Base-by-base conservation (phyloP, 2,888 invertebrate genomes). In the Epistrophe grossulariae region DNA sequence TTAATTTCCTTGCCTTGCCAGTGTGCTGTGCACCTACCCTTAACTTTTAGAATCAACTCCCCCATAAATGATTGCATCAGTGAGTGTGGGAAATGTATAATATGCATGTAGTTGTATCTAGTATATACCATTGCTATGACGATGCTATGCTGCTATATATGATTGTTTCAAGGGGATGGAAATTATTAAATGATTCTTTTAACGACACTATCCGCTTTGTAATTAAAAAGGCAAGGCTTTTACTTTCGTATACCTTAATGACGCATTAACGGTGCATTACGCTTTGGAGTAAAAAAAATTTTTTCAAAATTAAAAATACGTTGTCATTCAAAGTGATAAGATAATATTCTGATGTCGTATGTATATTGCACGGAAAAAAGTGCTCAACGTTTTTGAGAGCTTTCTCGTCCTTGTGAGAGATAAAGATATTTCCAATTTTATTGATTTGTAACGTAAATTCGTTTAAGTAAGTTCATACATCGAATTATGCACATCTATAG, bases 111-210 rank as follows among this genome's bases (percentile, higher is more conserved):
- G 40, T 40, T 55, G n/a, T 15, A n/a, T 15, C n/a, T n/a, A n/a
- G n/a, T 24, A 24, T 24, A 19, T 28, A 24, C 55, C 19, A 57
- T 52, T 79, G 62, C 70, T 71, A 43, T 38, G 17, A 28, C 71
- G 19, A 38, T 38, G 38, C 31, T 31, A 11, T 38, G 9, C 31
- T 38, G 35, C 31, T 31, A 31, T 6, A 4, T 52, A 45, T 48
- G 70, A 72, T 71, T 72, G 60, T 80, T 77, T 72, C 64, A 77
- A 84, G 60, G 66, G 84, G 50, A 80, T 72, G 76, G 64, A 72
- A 66, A 80, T 84, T 84, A 77, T 84, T 79, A 80, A 80, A 80
- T 80, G 72, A 80, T 68, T 74, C 83, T 83, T 80, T 84, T 72
- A 84, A 84, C 76, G 76, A 72, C 72, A 76, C 84, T 72, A 76